Evolutionary conservation across 1,140 invertebrate genomes (phyloP), one percentile per base, ranked within the genome.

Genomic region (Drosophila oshimai): DNA sequence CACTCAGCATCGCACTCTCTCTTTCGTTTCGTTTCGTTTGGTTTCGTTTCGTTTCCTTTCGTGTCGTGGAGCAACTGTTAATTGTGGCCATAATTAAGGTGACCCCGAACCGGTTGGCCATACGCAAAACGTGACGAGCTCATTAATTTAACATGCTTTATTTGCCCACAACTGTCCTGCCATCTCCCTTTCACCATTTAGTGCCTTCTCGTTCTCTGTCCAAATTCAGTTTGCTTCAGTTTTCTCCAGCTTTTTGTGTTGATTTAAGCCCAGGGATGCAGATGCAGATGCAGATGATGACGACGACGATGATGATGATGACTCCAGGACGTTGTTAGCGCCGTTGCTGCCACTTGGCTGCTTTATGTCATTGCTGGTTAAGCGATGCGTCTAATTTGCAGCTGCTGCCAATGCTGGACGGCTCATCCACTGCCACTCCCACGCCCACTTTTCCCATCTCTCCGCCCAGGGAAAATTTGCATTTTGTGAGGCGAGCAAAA

Each of bases 21-120:
- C 13, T 45, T 29, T 41, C 22, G 4, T 24, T 7, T 9, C 28
- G 1, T 9, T 13, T 1, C 15, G 26, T 31, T n/a, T 9, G 42
- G 12, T 45, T 26, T 20, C 28, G 45, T 15, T 4, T 9, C 37
- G 0, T 10, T 6, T 0, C 7, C 13, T 7, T 15, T 37, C n/a
- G 31, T 36, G 29, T n/a, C n/a, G 24, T 22, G 68, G 36, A 72
- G 79, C 71, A 64, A 81, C 80, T 87, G 76, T 80, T 84, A 84
- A 84, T 84, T 86, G 80, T 87, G 81, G 62, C 81, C 80, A 84
- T 84, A 87, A 84, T 84, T 87, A 87, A 87, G 76, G 76, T 84
- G 81, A 81, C 72, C 71, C 65, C 57, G 55, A 64, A 42, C 47
- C 39, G 18, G 31, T 31, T 28, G 53, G 41, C 37, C 28, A 34